Evolutionary conservation across 2,888 invertebrate genomes (phyloP).

Genomic region (Lottia scabra): DNA sequence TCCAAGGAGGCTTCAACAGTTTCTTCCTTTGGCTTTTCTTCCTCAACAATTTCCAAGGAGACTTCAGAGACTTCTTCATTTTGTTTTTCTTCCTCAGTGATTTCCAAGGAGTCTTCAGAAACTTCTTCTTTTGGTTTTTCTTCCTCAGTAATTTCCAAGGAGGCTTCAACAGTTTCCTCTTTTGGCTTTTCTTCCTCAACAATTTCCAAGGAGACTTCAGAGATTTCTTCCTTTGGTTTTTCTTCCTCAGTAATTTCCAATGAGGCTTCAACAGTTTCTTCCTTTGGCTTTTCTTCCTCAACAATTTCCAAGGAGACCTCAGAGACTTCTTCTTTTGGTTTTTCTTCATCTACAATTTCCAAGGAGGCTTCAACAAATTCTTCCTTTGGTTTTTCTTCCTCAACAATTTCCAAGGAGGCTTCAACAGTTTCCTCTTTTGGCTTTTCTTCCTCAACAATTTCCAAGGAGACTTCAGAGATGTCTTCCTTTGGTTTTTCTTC

Average conservation of each 20-base stretch:
- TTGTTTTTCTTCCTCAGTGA: not conserved
- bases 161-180: not conserved
- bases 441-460: not conserved
- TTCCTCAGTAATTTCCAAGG: constrained; percentile 26
- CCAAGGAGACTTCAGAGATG: not conserved
- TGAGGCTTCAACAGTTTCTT: not conserved
- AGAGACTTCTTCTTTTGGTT: not conserved
- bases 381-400: not conserved
- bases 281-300: not conserved
- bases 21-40: not conserved
- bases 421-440: not conserved
- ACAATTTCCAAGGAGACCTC: not conserved
- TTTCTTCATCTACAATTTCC: not conserved
- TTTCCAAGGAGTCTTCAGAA: not conserved
- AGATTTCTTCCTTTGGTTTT: not conserved
- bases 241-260: not conserved
- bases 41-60: not conserved
- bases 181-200: not conserved
- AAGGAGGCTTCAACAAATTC: not conserved
- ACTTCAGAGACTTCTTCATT: not conserved
- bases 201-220: not conserved
- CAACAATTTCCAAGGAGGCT: not conserved
- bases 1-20: not conserved
- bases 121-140: not conserved
- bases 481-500: not conserved